phyloP scores from a whole-genome alignment of 2,888 invertebrate species.

The Xestobium rufovillosum region DNA sequence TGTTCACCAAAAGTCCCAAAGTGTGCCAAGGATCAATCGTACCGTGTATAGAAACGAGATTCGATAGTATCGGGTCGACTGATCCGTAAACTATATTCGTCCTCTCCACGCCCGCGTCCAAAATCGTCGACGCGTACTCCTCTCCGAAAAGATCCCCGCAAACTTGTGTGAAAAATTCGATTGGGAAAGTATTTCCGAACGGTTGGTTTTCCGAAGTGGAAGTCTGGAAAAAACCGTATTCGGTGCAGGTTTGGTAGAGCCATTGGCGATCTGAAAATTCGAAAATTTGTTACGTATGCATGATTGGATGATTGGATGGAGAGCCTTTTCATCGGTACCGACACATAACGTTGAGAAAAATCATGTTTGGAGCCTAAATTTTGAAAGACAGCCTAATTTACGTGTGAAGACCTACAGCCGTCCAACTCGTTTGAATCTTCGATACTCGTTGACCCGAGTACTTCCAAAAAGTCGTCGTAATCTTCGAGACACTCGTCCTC shows the following conservation, averaged over 20 bases:
- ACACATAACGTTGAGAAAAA: too few species aligned
- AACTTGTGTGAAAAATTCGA: conserved; percentile 71
- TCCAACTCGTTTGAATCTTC: too few species aligned
- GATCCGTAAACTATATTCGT: conserved; percentile 80
- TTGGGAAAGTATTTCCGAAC: conserved; percentile 70
- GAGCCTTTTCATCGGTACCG: too few species aligned
- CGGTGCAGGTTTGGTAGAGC: conserved; percentile 93
- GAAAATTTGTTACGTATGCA: too few species aligned
- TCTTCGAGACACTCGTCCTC: conserved; percentile 17
- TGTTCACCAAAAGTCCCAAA: conserved; percentile 59
- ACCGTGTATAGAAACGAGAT: conserved; percentile 81
- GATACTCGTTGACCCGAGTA: conserved; percentile 7
- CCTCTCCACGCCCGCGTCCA: conserved; percentile 55
- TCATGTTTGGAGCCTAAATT: too few species aligned
- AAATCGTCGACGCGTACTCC: conserved; percentile 56
- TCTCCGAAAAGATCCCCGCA: conserved; percentile 77
- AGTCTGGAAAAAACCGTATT: conserved; percentile 93
- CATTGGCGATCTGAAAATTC: conserved; percentile 64
- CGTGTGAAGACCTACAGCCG: too few species aligned
- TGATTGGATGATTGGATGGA: too few species aligned
- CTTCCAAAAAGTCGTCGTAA: conserved; percentile 18
- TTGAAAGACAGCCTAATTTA: too few species aligned
- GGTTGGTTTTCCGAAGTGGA: conserved; percentile 56
- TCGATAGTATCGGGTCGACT: conserved; percentile 57
- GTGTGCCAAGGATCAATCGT: conserved; percentile 87